These are phyloP conservation scores for Siniperca obscura DNA, from an alignment of 2,797 vertebrate genomes.

Conservation along the genomic window DNA sequence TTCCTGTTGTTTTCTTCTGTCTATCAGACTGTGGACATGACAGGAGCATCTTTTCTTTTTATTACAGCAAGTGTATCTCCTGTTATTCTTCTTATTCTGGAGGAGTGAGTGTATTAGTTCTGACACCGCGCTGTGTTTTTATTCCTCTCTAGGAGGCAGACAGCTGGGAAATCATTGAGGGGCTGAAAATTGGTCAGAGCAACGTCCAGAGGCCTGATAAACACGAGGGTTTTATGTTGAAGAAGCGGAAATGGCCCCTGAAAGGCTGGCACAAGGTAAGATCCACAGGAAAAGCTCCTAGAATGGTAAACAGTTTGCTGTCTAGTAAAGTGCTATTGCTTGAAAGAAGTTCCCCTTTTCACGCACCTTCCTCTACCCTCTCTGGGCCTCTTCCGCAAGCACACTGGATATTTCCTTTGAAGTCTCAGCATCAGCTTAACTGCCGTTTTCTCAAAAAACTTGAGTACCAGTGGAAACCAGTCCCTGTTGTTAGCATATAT, in stretches of 20 bases:
- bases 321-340: slow-evolving; percentile 4
- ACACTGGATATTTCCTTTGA: slow-evolving; percentile 14
- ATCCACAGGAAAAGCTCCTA: not conserved
- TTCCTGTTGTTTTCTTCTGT: slow-evolving; percentile 32
- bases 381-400: slow-evolving; percentile 14
- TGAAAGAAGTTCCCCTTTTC: slow-evolving; percentile 34
- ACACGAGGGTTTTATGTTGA: slow-evolving; percentile 99
- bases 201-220: slow-evolving; percentile 97
- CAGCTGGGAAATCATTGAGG: slow-evolving; percentile 99
- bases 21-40: slow-evolving; percentile 12
- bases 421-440: slow-evolving; percentile 12
- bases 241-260: slow-evolving; percentile 99
- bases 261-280: slow-evolving; percentile 99
- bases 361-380: slow-evolving; percentile 1
- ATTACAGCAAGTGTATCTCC: slow-evolving; percentile 10
- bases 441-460: slow-evolving; percentile 18
- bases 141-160: slow-evolving; percentile 89
- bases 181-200: slow-evolving; percentile 97
- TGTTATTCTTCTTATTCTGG: slow-evolving; percentile 19
- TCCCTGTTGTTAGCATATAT: not conserved
- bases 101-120: slow-evolving; percentile 44
- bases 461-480: slow-evolving; percentile 11
- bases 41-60: slow-evolving; percentile 24
- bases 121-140: slow-evolving; percentile 52
- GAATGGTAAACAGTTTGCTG: slow-evolving; percentile 49